Evolutionary conservation across 2,113 vertebrate genomes (phyloP).

Genomic region (Lutjanus erythropterus): DNA sequence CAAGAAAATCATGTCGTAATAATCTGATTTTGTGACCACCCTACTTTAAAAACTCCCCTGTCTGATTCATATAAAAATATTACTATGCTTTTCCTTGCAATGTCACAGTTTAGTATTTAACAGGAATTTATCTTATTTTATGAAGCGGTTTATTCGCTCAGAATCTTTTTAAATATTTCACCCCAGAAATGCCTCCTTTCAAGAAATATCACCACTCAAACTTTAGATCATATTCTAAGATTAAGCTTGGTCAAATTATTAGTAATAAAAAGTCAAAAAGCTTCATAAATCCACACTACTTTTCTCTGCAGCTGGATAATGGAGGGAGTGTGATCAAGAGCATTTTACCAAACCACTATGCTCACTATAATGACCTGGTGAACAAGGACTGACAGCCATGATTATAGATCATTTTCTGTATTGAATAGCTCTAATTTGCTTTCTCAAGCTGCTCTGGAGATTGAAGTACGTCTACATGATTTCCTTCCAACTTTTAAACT

Average conservation of each 20-base stretch:
- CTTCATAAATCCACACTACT: not conserved
- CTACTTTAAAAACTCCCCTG: not conserved
- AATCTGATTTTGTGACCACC: no score
- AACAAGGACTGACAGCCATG: not conserved
- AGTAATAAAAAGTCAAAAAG: not conserved
- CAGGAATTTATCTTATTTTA: not conserved
- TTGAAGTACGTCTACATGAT: not conserved
- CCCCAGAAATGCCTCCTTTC: not conserved
- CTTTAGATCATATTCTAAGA: not conserved
- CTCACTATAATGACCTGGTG: conserved; percentile 1
- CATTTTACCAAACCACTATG: not conserved
- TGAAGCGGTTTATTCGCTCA: not conserved
- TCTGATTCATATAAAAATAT: not conserved
- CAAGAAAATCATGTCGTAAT: no score
- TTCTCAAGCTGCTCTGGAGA: not conserved
- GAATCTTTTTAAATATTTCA: not conserved
- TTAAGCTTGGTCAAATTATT: not conserved
- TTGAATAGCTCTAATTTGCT: not conserved
- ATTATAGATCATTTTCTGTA: not conserved
- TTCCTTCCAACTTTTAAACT: not conserved
- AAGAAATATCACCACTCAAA: not conserved
- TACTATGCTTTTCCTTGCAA: not conserved
- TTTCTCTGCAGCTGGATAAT: not conserved
- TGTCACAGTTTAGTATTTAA: not conserved
- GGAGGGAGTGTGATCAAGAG: not conserved